Percentiles rank a stretch among this genome's conserved stretches.
These are phyloP conservation scores for Drosophila neotestacea DNA, from an alignment of 2,888 invertebrate species.

Conservation along the genomic window DNA sequence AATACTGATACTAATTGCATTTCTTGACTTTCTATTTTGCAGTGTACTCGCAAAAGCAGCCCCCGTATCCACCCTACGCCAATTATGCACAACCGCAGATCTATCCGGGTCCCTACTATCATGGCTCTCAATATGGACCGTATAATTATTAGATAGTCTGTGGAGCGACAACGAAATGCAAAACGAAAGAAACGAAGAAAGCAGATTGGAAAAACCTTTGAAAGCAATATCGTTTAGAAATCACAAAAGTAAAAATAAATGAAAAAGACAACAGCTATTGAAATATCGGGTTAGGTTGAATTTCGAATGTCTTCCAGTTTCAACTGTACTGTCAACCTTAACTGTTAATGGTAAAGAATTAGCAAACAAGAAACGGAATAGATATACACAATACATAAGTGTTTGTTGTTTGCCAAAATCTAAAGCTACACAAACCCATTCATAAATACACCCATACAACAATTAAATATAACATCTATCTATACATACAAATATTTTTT, in stretches of 20 bases:
- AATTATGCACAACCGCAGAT: conserved; percentile 93
- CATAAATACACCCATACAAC: conserved; percentile 16
- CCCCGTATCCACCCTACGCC: conserved; percentile 92
- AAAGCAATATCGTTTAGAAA: conserved; percentile 44
- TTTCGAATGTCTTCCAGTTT: conserved; percentile 37
- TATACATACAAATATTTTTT: conserved; percentile 52
- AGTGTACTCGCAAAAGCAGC: conserved; percentile 98
- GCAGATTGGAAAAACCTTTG: conserved; percentile 21
- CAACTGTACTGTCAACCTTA: conserved; percentile 26
- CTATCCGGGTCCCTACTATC: conserved; percentile 95
- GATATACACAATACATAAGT: neutral
- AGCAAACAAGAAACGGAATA: conserved; percentile 15
- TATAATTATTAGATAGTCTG: conserved; percentile 91
- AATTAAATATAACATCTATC: conserved; percentile 27
- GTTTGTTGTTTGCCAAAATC: conserved; percentile 12
- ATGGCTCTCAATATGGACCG: conserved; percentile 96
- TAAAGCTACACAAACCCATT: conserved; percentile 28
- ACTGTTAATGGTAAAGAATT: conserved; percentile 36
- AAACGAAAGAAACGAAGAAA: conserved; percentile 34
- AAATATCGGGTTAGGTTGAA: conserved; percentile 18
- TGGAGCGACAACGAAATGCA: conserved; percentile 24
- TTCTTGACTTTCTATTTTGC: conserved; percentile 57
- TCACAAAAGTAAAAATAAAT: conserved; percentile 18
- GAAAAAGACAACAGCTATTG: conserved; percentile 9
- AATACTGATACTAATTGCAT: neutral